phyloP scores from a whole-genome alignment of 2,888 invertebrate species.

The Cosmorhoe ocellata region DNA sequence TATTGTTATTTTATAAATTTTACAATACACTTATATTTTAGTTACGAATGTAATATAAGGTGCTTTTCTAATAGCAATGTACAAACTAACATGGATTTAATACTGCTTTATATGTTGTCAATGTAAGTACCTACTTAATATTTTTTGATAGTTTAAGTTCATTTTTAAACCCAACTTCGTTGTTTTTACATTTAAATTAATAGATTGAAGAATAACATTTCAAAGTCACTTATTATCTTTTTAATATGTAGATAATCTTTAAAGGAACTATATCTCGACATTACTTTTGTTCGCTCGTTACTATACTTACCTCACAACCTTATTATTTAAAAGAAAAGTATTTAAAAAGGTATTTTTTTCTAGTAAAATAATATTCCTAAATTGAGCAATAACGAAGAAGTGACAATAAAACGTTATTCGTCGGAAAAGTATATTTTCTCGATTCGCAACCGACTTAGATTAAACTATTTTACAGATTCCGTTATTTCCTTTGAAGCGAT shows the following conservation, averaged over 20 bases:
- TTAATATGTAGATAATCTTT: constrained; percentile 26
- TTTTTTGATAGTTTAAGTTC: constrained; percentile 7
- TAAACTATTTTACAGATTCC: background rate
- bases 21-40: constrained; percentile 56
- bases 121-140: background rate
- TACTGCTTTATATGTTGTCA: constrained; percentile 12
- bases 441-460: constrained; percentile 15
- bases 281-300: constrained; percentile 46
- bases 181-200: constrained; percentile 35
- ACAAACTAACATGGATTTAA: constrained; percentile 26
- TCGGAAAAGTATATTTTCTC: constrained; percentile 32
- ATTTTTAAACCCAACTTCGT: constrained; percentile 38
- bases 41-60: constrained; percentile 52
- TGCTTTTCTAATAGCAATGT: constrained; percentile 48
- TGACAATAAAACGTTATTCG: constrained; percentile 76
- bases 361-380: constrained; percentile 60
- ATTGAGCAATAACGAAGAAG: constrained; percentile 72
- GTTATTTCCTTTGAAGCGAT: constrained; percentile 14
- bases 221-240: constrained; percentile 56
- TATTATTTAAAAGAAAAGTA: constrained; percentile 47
- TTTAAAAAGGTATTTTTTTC: constrained; percentile 45
- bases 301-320: constrained; percentile 74
- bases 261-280: constrained; percentile 59
- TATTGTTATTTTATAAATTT: constrained; percentile 70
- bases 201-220: constrained; percentile 67